A percentile compares a stretch with the other conserved stretches of the same genome.
Conservation (phyloP, 2,888 invertebrate genomes). For the Hirtodrosophila histrioides region DNA sequence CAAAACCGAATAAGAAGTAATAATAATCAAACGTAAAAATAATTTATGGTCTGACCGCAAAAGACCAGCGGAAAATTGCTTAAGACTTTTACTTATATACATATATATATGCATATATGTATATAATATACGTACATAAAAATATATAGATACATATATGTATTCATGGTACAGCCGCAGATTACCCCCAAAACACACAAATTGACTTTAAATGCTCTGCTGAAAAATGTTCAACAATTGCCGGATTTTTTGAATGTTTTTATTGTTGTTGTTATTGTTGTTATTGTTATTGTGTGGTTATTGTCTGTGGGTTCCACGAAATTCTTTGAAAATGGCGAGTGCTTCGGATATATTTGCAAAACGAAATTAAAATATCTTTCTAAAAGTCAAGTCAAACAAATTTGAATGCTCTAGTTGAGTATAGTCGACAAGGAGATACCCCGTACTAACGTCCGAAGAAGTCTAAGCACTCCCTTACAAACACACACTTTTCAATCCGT, state of each 20-base stretch:
- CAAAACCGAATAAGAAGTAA: conserved; percentile 65
- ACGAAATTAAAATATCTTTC: conserved; percentile 81
- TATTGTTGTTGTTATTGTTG: conserved; percentile 16
- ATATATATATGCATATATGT: neutral
- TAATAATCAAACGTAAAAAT: conserved; percentile 78
- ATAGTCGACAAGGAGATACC: too few species aligned
- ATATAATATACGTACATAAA: conserved; percentile 4
- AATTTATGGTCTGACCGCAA: conserved; percentile 68
- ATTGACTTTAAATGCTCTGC: conserved; percentile 51
- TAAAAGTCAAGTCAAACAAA: conserved; percentile 50
- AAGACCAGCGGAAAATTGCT: conserved; percentile 48
- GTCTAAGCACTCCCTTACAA: too few species aligned
- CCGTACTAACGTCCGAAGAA: too few species aligned
- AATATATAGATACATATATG: neutral
- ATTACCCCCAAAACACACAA: conserved; percentile 19
- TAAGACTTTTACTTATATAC: conserved; percentile 38
- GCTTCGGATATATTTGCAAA: conserved; percentile 53
- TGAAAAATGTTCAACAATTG: conserved; percentile 47
- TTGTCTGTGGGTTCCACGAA: conserved; percentile 61
- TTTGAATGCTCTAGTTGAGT: neutral
- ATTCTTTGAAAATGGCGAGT: conserved; percentile 69
- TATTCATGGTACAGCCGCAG: conserved; percentile 20
- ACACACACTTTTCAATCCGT: too few species aligned
- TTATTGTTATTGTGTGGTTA: conserved; percentile 34
- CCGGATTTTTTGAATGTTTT: conserved; percentile 21